Base-by-base conservation (phyloP, 2,888 invertebrate species). In the Gandaritis pyraliata region DNA sequence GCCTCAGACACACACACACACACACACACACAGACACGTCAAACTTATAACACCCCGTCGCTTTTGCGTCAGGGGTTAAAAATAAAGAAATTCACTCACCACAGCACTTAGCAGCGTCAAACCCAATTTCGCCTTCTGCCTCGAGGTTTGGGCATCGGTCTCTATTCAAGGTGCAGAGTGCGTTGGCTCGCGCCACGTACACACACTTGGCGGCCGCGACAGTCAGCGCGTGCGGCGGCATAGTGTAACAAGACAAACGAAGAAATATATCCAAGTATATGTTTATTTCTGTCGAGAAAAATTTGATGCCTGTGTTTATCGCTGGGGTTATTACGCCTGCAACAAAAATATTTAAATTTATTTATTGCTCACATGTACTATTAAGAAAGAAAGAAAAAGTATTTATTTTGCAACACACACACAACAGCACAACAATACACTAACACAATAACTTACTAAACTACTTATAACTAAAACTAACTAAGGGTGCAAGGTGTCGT, bases 191-290 rank as follows among this genome's bases (percentile, higher is more conserved):
- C 0, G 83, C 85, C 10, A 73, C 65, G 6, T 58, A 5, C 0
- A 66, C 68, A 16, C 72, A 47, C 39, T 65, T 64, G 1, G 71
- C 39, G 1, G 72, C 59, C 0, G 75, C 81, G 12, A 61, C 16
- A 0, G 72, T 70, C 58, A 81, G 11, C 0, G 83, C 65, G 71
- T 85, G 86, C 0, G 85, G 80, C 1, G 87, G 76, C 54, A 75
- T 55, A 0, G 68, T 0, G 65, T 69, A 74, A 6, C 60, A 39
- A 1, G 62, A 43, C 0, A 63, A 0, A 0, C 5, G 3, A 2
- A 82, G 55, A 0, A 78, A 0, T 4, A 23, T 4, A 56, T 64
- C 45, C n/a, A 23, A 3, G 4, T 59, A 8, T 0, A 64, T 33
- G 10, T 12, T 4, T 0, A 39, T 11, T 1, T 64, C 36, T 1